Conservation (phyloP, 2,113 vertebrate species). For the Rhinichthys klamathensis region DNA sequence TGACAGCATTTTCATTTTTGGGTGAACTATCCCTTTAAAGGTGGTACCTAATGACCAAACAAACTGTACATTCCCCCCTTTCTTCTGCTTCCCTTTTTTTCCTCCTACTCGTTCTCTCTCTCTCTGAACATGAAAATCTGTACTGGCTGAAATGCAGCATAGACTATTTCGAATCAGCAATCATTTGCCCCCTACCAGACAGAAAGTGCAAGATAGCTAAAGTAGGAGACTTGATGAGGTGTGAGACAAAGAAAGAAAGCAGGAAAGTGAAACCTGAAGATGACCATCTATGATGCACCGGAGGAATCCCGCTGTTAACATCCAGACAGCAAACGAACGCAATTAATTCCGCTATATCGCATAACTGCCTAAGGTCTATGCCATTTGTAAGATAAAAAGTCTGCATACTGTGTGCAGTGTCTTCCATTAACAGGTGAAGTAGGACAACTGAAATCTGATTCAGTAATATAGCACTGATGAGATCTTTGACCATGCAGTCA, state of each 20-base stretch:
- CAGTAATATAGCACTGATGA: neutral
- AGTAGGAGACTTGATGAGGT: slow-evolving; percentile 5
- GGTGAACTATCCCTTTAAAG: neutral
- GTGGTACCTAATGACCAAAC: neutral
- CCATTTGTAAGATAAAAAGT: neutral
- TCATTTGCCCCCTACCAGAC: slow-evolving; percentile 21
- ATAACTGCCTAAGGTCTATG: neutral
- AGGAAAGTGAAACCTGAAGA: slow-evolving; percentile 30
- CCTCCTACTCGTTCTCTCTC: neutral
- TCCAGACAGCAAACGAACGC: neutral
- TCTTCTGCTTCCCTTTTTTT: neutral
- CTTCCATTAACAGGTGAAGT: neutral
- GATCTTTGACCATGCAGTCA: neutral
- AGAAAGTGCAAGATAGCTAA: slow-evolving; percentile 27
- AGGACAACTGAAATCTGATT: slow-evolving; percentile 4
- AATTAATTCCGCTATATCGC: neutral
- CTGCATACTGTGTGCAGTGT: neutral
- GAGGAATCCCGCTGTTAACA: slow-evolving; percentile 17
- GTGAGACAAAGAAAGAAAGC: slow-evolving; percentile 17
- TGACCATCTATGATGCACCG: slow-evolving; percentile 29
- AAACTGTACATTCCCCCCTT: neutral
- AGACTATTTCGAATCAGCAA: slow-evolving; percentile 1
- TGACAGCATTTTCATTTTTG: too few species aligned
- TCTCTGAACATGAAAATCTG: slow-evolving; percentile 10
- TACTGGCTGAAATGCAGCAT: slow-evolving; percentile 10